Evolutionary conservation across 2,113 vertebrate species (phyloP).

Genomic region (Cavia porcellus): DNA sequence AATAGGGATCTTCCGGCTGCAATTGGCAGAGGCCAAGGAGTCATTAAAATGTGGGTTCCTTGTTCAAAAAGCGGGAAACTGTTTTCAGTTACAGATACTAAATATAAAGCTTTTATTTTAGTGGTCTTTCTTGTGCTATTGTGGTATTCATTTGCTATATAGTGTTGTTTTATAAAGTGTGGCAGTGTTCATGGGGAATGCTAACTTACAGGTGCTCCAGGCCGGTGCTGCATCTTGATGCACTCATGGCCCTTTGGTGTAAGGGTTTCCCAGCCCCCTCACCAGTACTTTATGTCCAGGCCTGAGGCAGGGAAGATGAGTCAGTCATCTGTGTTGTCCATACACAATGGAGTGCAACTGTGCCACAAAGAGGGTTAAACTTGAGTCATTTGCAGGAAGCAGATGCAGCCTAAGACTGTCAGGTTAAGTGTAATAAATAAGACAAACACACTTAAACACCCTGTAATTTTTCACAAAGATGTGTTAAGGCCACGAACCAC

Average conservation of each 20-base stretch:
- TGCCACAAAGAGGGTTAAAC: not conserved
- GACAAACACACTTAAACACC: not conserved
- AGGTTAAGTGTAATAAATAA: not conserved
- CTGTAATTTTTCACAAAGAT: not conserved
- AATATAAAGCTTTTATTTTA: not conserved
- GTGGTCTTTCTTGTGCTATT: accelerated
- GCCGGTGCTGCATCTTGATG: accelerated
- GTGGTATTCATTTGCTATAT: not conserved
- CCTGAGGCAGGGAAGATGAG: not conserved
- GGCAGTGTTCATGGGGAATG: not conserved
- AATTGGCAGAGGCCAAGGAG: not conserved
- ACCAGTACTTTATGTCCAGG: no score
- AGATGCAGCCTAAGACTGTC: not conserved
- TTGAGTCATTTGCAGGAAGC: not conserved
- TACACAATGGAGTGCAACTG: not conserved
- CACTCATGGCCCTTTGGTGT: accelerated
- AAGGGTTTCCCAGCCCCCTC: accelerated
- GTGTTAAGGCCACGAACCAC: not conserved
- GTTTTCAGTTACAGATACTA: not conserved
- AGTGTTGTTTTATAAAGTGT: not conserved
- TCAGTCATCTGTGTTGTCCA: not conserved
- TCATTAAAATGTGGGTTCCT: not conserved
- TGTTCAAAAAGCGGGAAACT: not conserved
- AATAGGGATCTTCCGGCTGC: not conserved
- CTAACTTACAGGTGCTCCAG: not conserved